Conservation (phyloP, 2,888 invertebrate genomes). For the Steinernema carpocapsae region DNA sequence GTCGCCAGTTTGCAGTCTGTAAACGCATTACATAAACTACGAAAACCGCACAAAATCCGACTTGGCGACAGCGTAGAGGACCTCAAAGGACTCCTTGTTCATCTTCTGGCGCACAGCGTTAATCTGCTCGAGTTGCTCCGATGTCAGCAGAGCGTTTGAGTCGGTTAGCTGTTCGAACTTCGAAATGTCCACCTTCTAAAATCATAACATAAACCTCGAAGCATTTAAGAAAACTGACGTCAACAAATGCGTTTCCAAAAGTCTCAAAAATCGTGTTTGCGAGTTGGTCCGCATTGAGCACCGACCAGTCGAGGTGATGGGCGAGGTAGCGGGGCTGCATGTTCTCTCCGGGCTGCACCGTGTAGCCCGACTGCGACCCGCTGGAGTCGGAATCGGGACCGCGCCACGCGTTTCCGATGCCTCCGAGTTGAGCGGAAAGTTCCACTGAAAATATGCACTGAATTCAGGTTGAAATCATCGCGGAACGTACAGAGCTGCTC, state of each 20-base stretch:
- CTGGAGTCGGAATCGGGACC: constrained; percentile 19
- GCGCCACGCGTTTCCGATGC: not conserved
- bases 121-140: constrained; percentile 41
- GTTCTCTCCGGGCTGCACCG: constrained; percentile 33
- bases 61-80: constrained; percentile 63
- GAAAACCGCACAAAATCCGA: constrained; percentile 15
- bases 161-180: constrained; percentile 40
- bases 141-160: constrained; percentile 41
- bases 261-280: constrained; percentile 45
- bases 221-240: constrained; percentile 40
- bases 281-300: constrained; percentile 40
- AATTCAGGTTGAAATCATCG: not conserved
- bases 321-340: constrained; percentile 44
- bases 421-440: constrained; percentile 4
- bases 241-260: constrained; percentile 47
- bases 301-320: constrained; percentile 36
- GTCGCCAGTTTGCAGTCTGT: constrained; percentile 48
- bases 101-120: constrained; percentile 50
- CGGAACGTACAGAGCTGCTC: constrained; percentile 7
- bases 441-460: not conserved
- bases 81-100: constrained; percentile 56
- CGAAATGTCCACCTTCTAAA: constrained; percentile 44
- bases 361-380: constrained; percentile 20
- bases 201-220: constrained; percentile 33
- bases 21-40: not conserved